Evolutionary conservation across 2,888 invertebrate genomes (phyloP).

Genomic region (Saturnia japonica): DNA sequence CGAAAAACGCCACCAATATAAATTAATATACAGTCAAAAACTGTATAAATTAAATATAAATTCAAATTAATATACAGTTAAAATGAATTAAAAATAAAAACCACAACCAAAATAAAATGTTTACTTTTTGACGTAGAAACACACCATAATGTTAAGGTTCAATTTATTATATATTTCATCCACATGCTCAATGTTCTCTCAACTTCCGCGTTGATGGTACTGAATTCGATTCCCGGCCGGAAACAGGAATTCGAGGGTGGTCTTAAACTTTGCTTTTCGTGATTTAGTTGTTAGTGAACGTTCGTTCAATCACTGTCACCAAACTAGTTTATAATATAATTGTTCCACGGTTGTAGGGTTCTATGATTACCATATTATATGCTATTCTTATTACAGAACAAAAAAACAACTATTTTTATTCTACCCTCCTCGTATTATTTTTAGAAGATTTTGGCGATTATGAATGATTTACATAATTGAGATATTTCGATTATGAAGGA

Average conservation of each 20-base stretch:
- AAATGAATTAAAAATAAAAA: no score
- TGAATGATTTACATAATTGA: no score
- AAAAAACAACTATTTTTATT: neutral
- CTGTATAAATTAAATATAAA: no score
- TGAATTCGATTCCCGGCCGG: neutral
- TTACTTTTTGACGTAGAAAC: no score
- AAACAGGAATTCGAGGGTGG: neutral
- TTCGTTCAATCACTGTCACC: slow-evolving; percentile 5
- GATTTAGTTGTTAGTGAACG: neutral
- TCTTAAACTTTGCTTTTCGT: neutral
- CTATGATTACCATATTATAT: neutral
- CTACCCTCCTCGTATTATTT: no score
- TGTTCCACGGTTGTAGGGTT: neutral
- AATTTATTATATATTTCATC: neutral
- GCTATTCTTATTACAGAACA: neutral
- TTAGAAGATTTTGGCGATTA: no score
- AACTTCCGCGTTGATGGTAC: neutral
- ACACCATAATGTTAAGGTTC: neutral
- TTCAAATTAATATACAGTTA: no score
- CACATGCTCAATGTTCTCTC: neutral
- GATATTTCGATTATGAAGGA: no score
- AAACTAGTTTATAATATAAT: neutral
- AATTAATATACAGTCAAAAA: no score
- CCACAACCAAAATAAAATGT: no score
- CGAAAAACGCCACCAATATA: no score